These are phyloP conservation scores for Bovichtus diacanthus DNA, from an alignment of 2,797 vertebrate genomes.

Conservation along the genomic window DNA sequence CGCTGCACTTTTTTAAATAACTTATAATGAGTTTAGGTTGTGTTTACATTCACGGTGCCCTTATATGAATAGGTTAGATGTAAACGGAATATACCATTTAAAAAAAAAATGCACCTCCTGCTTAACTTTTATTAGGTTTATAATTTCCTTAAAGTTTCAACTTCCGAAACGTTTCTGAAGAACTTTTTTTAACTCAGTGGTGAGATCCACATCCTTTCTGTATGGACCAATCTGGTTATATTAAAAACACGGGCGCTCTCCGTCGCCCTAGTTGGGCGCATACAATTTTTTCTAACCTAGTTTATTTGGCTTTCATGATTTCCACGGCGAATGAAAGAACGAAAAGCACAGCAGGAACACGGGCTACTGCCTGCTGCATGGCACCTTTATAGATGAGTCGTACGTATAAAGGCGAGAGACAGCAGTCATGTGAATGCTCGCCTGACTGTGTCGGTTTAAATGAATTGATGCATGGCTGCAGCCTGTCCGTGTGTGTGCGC, in stretches of 20 bases:
- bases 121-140: background rate
- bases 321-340: slow-evolving; percentile 27
- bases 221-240: background rate
- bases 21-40: slow-evolving; percentile 12
- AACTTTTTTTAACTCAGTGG: background rate
- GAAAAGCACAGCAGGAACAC: slow-evolving; percentile 30
- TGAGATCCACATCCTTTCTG: background rate
- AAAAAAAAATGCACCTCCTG: background rate
- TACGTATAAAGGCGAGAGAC: slow-evolving; percentile 42
- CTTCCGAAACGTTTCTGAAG: background rate
- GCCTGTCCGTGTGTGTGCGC: slow-evolving; percentile 12
- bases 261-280: background rate
- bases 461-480: slow-evolving; percentile 68
- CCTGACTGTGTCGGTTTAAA: slow-evolving; percentile 57
- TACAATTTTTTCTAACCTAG: slow-evolving; percentile 53
- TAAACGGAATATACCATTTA: background rate
- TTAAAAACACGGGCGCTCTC: slow-evolving; percentile 5
- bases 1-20: slow-evolving; percentile 16
- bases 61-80: background rate
- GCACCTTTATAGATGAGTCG: background rate
- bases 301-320: slow-evolving; percentile 22
- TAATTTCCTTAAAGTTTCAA: slow-evolving; percentile 23
- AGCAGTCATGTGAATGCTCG: slow-evolving; percentile 49
- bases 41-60: slow-evolving; percentile 1
- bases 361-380: background rate